Base-by-base conservation (phyloP, 2,113 vertebrate species). In the Toxotes jaculatrix region DNA sequence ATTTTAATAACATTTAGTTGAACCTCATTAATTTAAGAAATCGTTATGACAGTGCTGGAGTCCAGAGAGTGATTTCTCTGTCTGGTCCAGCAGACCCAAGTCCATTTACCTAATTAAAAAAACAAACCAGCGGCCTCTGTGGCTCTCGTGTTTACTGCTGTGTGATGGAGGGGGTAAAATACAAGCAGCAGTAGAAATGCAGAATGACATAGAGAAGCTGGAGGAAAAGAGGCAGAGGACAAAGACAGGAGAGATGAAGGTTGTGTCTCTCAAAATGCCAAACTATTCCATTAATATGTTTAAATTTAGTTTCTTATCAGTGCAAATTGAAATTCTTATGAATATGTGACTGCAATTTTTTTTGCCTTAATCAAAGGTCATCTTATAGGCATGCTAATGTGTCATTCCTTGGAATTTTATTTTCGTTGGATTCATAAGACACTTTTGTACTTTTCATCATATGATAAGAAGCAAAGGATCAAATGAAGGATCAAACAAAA, bases 81-180 rank as follows among this genome's bases (percentile, higher is more conserved):
- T 93, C 93, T 93, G 84, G 74, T 85, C 63, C 77, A 12, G 75
- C 83, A 88, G 88, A 92, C 89, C 9, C n/a, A 16, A 84, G 82
- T 90, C 88, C 91, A 93, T 93, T 92, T 91, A 83, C 82, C 82
- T 92, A 93, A 93, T 93, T 91, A 88, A 88, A 89, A 93, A 88
- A 88, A 85, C 47, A 89, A 91, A 86, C 59, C 63, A 51, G 79
- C n/a, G 10, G 53, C 40, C 82, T 80, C 63, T 77, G 51, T 34
- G 61, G 68, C 83, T 78, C 75, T 77, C 43, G n/a, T 90, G 86
- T 91, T 91, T 91, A 91, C 87, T 86, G 88, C 91, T 76, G 61
- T 31, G 60, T 86, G 88, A 83, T 74, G 79, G 72, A 84, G 78
- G 47, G 32, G 82, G 80, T 87, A 75, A 86, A 91, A 86, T 40